phyloP scores from a whole-genome alignment of 2,888 invertebrate species.

The Drosophila acutilabella region DNA sequence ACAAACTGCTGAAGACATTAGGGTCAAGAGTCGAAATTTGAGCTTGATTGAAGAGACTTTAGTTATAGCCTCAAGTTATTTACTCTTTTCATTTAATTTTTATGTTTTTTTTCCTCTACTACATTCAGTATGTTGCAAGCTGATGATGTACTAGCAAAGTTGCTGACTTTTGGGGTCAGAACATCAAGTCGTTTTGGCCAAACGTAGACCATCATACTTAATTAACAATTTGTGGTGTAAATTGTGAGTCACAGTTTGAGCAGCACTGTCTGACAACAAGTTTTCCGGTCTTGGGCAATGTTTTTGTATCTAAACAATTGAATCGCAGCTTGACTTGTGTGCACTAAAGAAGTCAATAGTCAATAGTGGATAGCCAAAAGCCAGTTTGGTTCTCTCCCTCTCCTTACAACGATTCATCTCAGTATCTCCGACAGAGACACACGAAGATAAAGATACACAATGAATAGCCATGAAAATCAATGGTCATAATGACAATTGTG shows the following conservation, averaged over 20 bases:
- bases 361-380: conserved; percentile 30
- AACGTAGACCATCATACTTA: conserved; percentile 37
- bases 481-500: conserved; percentile 49
- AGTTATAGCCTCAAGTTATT: conserved; percentile 10
- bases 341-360: conserved; percentile 24
- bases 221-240: conserved; percentile 46
- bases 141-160: conserved; percentile 16
- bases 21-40: conserved; percentile 52
- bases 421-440: conserved; percentile 7
- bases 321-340: conserved; percentile 28
- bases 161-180: conserved; percentile 36
- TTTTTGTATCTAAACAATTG: conserved; percentile 16
- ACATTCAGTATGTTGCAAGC: conserved; percentile 46
- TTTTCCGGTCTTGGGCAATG: conserved; percentile 5
- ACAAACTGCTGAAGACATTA: conserved; percentile 31
- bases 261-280: conserved; percentile 37
- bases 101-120: not conserved
- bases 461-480: conserved; percentile 41
- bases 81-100: conserved; percentile 3
- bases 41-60: conserved; percentile 51
- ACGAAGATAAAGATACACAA: not conserved
- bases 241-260: conserved; percentile 38
- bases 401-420: conserved; percentile 44
- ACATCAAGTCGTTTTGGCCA: conserved; percentile 29
- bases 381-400: conserved; percentile 26